phyloP scores from a whole-genome alignment of 2,113 vertebrate species.

The Gallinago jamesoni region DNA sequence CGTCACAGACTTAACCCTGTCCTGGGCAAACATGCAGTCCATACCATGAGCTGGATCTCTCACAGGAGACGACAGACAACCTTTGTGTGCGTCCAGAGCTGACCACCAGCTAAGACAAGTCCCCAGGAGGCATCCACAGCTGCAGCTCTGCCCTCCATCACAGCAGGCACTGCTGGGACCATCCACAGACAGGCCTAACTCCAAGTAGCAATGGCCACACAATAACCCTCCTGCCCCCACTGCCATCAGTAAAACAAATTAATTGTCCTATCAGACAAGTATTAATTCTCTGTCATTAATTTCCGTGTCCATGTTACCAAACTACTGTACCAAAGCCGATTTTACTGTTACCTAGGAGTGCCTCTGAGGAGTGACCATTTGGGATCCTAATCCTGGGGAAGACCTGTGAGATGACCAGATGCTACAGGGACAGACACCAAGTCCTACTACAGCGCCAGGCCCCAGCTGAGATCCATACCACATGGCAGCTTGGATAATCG shows the following conservation, averaged over 20 bases:
- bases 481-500: not conserved
- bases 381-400: not conserved
- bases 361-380: not conserved
- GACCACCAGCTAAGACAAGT: not conserved
- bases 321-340: not conserved
- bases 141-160: not conserved
- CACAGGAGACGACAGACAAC: not conserved
- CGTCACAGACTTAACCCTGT: not conserved
- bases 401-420: not conserved
- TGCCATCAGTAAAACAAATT: not conserved
- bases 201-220: rapidly evolving
- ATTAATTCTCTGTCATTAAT: not conserved
- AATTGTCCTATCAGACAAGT: not conserved
- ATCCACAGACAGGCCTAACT: not conserved
- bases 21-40: not conserved
- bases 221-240: not conserved
- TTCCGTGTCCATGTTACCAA: not conserved
- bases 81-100: not conserved
- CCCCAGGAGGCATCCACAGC: not conserved
- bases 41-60: not conserved
- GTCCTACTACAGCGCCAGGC: not conserved
- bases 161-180: not conserved
- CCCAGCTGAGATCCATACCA: not conserved
- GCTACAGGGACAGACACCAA: not conserved
- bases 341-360: not conserved